These are phyloP conservation scores for Pachyuromys duprasi DNA, from an alignment of 2,797 vertebrate genomes.

Conservation along the genomic window DNA sequence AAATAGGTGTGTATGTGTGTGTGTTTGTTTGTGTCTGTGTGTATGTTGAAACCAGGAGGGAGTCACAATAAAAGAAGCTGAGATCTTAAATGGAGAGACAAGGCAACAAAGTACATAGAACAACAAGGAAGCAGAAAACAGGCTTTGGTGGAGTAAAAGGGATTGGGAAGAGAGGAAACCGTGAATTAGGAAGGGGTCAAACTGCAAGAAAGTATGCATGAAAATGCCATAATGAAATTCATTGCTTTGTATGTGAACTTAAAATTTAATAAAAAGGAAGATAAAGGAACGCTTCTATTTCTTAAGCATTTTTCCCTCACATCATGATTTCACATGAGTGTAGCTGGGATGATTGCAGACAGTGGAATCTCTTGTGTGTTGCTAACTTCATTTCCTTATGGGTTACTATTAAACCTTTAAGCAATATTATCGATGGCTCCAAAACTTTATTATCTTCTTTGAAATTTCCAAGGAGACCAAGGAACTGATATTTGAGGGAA, in stretches of 20 bases:
- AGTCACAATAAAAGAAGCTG: not conserved
- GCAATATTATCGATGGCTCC: slow-evolving; percentile 20
- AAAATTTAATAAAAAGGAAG: not conserved
- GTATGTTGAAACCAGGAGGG: not conserved
- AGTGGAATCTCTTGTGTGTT: not conserved
- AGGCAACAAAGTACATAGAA: not conserved
- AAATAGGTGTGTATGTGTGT: not conserved
- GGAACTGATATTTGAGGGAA: not conserved
- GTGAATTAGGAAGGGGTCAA: not conserved
- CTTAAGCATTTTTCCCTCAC: not conserved
- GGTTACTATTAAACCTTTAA: slow-evolving; percentile 8
- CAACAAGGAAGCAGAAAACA: not conserved
- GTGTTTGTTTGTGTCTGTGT: not conserved
- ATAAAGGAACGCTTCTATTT: not conserved
- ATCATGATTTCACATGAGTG: not conserved
- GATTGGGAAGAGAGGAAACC: not conserved
- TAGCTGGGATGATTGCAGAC: not conserved
- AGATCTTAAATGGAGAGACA: not conserved
- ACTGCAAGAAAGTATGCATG: no score
- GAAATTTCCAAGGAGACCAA: not conserved
- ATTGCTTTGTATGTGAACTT: not conserved
- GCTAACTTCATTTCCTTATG: not conserved
- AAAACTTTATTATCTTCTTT: not conserved
- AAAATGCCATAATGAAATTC: not conserved
- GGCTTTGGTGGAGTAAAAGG: no score